Evolutionary conservation across 2,113 vertebrate species (phyloP), one percentile per base, ranked within the genome.

Genomic region (Collichthys lucidus): DNA sequence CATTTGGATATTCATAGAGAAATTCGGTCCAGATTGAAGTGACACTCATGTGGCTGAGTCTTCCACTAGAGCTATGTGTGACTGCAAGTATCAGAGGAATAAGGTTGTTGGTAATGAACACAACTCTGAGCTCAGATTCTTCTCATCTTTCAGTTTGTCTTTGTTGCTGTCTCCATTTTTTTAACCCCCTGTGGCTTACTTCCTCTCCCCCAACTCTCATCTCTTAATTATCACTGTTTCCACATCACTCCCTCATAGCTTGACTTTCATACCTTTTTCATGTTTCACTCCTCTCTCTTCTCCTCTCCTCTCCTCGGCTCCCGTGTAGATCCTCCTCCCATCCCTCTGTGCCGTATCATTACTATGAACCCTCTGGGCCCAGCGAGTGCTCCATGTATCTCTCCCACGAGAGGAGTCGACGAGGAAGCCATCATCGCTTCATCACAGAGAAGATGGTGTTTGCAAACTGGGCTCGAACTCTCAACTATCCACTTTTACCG

Each of bases 341-440:
- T 87, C 94, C 72, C 52, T 94, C 95, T 1, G 95, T 98, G 89
- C 96, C 97, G 50, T 98, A 99, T 89, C 97, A 99, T 90, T 99
- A 98, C 87, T 99, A 98, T 0, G 97, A 98, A 74, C 96, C 96
- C 16, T 77, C 88, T 12, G 97, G 97, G 29, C 95, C 95, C 0
- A 95, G 96, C 1, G 97, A 99, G 82, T 98, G 97, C 91, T 95
- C 96, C 11, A 97, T 98, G 97, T 99, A 98, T 91, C 91, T 98
- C 46, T 96, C 96, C 11, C 97, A 99, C 0, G 97, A 98, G 93
- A 95, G 95, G 55, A 97, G 96, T 59, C 95, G 92, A 2, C 95
- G 94, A 78, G 97, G 97, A 74, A 97, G 97, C 79, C 97, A 98
- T 63, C 97, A 98, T 68, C 97, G 97, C 42, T 99, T 97, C 85